Percentiles rank a stretch among this genome's conserved stretches.
These are phyloP conservation scores for Drosophila rubida DNA, from an alignment of 2,888 invertebrate genomes.

Conservation along the genomic window DNA sequence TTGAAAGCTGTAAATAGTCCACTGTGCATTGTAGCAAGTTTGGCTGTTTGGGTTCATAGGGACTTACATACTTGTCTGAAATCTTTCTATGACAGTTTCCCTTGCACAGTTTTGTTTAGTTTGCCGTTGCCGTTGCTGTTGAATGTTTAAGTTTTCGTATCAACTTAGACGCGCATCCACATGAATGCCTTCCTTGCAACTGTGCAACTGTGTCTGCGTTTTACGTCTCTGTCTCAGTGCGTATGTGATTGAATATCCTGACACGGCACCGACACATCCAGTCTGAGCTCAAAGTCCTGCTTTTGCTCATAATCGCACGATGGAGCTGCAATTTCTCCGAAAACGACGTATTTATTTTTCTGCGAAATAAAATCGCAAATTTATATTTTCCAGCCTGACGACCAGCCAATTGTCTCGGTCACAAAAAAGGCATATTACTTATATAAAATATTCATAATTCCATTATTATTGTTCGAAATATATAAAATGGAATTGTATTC, in stretches of 20 bases:
- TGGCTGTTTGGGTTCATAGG: constrained; percentile 58
- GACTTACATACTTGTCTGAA: constrained; percentile 71
- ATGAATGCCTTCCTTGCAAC: constrained; percentile 58
- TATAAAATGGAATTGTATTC: constrained; percentile 36
- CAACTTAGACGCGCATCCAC: constrained; percentile 69
- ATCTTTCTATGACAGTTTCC: constrained; percentile 75
- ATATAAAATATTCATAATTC: constrained; percentile 74
- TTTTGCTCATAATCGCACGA: constrained; percentile 23
- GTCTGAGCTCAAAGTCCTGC: constrained; percentile 10
- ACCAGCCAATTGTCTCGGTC: constrained; percentile 17
- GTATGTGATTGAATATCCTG: constrained; percentile 26
- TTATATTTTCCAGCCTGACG: constrained; percentile 37
- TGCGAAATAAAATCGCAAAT: constrained; percentile 46
- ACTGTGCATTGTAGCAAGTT: constrained; percentile 62
- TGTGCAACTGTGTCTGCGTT: constrained; percentile 24
- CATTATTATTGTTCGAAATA: constrained; percentile 61
- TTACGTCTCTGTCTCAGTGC: no score
- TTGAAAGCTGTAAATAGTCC: constrained; percentile 13
- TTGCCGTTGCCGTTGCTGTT: constrained; percentile 74
- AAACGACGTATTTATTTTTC: constrained; percentile 35
- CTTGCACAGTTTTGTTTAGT: constrained; percentile 74
- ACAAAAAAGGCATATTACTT: constrained; percentile 37
- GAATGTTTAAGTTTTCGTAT: constrained; percentile 77
- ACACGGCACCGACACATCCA: constrained; percentile 42
- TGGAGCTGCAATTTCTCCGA: constrained; percentile 12